A percentile compares a stretch with the other conserved stretches of the same genome.
Evolutionary conservation across 2,113 vertebrate genomes (phyloP).

Genomic region (Muntiacus reevesi): DNA sequence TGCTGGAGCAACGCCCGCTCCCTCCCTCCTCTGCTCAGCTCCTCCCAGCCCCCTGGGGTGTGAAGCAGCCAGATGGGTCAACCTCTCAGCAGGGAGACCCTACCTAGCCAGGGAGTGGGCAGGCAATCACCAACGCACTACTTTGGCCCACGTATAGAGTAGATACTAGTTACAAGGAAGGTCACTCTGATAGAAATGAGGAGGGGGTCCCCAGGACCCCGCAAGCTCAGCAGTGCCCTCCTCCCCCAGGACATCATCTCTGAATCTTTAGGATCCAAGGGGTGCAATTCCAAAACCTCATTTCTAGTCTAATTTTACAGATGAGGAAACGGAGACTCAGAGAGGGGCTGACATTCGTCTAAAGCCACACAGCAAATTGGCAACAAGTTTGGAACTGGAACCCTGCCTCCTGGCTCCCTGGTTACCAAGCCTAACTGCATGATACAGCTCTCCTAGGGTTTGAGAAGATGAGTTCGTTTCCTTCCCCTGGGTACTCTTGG

Average conservation of each 20-base stretch:
- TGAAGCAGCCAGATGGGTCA: neutral
- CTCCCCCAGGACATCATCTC: neutral
- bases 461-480: neutral
- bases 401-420: neutral
- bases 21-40: neutral
- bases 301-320: neutral
- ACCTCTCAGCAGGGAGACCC: neutral
- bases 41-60: neutral
- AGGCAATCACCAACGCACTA: accelerated
- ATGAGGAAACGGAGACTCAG: neutral
- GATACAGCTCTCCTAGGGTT: neutral
- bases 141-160: neutral
- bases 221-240: neutral
- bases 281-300: neutral
- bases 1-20: neutral
- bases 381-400: neutral
- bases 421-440: neutral
- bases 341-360: neutral
- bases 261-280: neutral
- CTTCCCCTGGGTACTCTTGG: neutral
- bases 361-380: neutral
- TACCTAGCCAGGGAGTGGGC: neutral
- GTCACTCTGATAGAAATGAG: neutral
- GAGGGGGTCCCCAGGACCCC: neutral
- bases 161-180: neutral